Evolutionary conservation across 23 tunicate genomes (phyloP), one percentile per base, ranked within the genome.

Genomic region (Oikopleura dioica): DNA sequence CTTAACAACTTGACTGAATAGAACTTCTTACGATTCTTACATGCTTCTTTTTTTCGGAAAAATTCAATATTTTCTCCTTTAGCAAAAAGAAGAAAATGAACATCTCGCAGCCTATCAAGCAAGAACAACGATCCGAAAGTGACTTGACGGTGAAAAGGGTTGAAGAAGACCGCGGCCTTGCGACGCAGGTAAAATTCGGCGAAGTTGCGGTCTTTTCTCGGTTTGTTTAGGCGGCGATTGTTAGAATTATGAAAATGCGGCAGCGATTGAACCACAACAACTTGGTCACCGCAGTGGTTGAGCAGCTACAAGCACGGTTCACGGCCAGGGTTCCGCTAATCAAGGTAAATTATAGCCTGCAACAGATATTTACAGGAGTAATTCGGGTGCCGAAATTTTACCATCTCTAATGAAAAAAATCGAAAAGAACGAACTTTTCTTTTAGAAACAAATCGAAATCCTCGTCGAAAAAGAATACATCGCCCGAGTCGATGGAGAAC

Each of bases 211-310:
- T 9, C n/a, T n/a, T n/a, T n/a, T n/a, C n/a, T n/a, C n/a, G n/a
- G n/a, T n/a, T n/a, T n/a, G n/a, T 44, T 44, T 69, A 91, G 97
- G 97, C 97, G 36, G 91, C 97, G 31, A 91, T 91, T 77, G 97
- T 91, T n/a, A 87, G 97, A 5, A 91, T 91, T 29, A 91, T 91
- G 97, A 91, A 91, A 72, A 91, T 82, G 87, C 81, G 97, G 28
- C 85, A 91, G 76, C 92, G 82, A 38, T 84, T 80, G 75, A 91
- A 91, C 38, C 97, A 91, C 38, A 91, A 91, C 78, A 84, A 82
- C 38, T 82, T 91, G 32, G 81, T 91, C 68, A 75, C 83, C 35
- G 97, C 85, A 68, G 88, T 83, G 23, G 68, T 91, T 36, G 37
- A 89, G 0, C 97, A 91, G 50, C 84, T 91, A 29, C 78, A 92